Evolutionary conservation across 2,797 vertebrate species (phyloP).

Genomic region (Sparidentex hasta): DNA sequence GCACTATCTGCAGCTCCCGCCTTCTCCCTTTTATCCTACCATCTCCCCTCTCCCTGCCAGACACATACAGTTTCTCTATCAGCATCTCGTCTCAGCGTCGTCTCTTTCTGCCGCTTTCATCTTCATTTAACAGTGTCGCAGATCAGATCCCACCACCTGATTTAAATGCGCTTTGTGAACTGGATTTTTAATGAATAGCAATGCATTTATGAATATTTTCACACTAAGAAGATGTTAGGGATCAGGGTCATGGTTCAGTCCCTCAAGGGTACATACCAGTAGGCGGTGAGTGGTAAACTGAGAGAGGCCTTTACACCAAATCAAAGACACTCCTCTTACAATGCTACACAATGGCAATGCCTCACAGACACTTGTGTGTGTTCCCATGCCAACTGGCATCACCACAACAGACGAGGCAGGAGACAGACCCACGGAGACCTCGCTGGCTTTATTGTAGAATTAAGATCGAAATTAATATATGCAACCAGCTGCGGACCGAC

Average conservation of each 20-base stretch:
- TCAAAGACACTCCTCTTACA: slow-evolving; percentile 53
- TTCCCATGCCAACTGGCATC: slow-evolving; percentile 77
- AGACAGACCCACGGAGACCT: slow-evolving; percentile 40
- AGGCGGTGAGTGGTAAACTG: slow-evolving; percentile 49
- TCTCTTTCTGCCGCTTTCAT: slow-evolving; percentile 64
- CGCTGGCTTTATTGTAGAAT: slow-evolving; percentile 50
- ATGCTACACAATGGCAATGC: slow-evolving; percentile 37
- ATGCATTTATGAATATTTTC: slow-evolving; percentile 49
- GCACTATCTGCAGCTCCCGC: slow-evolving; percentile 22
- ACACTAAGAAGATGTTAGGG: slow-evolving; percentile 39
- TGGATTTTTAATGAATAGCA: slow-evolving; percentile 62
- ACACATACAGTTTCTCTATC: slow-evolving; percentile 41
- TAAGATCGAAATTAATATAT: slow-evolving; percentile 53
- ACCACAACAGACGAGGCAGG: slow-evolving; percentile 14
- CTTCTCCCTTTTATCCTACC: slow-evolving; percentile 45
- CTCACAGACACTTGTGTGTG: slow-evolving; percentile 39
- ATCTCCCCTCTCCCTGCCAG: slow-evolving; percentile 15
- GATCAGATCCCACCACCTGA: slow-evolving; percentile 63
- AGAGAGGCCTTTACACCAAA: slow-evolving; percentile 51
- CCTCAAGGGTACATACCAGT: slow-evolving; percentile 17
- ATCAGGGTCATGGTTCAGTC: slow-evolving; percentile 45
- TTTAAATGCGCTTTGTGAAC: slow-evolving; percentile 63
- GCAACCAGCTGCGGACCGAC: slow-evolving; percentile 30
- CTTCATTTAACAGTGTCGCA: slow-evolving; percentile 58
- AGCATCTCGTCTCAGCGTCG: slow-evolving; percentile 36